Conservation (phyloP, 2,888 invertebrate species). For the Hemistola chrysoprasaria region DNA sequence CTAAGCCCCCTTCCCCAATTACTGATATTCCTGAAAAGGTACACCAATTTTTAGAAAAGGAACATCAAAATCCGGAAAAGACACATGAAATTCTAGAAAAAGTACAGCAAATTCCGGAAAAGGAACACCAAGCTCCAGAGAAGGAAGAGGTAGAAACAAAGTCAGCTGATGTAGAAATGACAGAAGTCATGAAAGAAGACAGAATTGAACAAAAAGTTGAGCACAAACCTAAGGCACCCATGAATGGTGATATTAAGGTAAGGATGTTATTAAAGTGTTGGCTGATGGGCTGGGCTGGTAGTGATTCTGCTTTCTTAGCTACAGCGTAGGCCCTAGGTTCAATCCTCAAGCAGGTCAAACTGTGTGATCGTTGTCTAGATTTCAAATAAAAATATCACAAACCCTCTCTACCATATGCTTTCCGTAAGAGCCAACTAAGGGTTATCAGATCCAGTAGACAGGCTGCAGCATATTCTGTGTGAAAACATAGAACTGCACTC, state of each 20-base stretch:
- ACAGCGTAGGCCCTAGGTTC: no score
- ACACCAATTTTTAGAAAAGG: conserved; percentile 37
- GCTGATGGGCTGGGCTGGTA: no score
- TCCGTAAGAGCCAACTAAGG: no score
- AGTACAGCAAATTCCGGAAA: conserved; percentile 33
- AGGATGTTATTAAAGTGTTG: conserved; percentile 12
- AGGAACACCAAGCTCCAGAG: conserved; percentile 39
- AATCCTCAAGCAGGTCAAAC: no score
- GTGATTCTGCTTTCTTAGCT: no score
- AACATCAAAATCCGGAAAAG: conserved; percentile 34
- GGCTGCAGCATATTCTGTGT: no score
- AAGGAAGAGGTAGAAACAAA: conserved; percentile 34
- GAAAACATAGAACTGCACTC: no score
- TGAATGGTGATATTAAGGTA: conserved; percentile 72
- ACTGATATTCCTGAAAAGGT: conserved; percentile 12
- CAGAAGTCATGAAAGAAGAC: conserved; percentile 47
- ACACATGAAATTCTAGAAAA: conserved; percentile 37
- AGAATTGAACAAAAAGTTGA: conserved; percentile 48
- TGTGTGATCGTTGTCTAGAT: no score
- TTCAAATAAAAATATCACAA: no score
- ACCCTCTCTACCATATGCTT: no score
- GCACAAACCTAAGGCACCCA: conserved; percentile 45
- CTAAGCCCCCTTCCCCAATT: no score
- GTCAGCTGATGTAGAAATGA: conserved; percentile 55
- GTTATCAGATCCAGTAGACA: no score